These are phyloP conservation scores for Cherax destructor DNA, from an alignment of 1,140 invertebrate species.

Conservation along the genomic window DNA sequence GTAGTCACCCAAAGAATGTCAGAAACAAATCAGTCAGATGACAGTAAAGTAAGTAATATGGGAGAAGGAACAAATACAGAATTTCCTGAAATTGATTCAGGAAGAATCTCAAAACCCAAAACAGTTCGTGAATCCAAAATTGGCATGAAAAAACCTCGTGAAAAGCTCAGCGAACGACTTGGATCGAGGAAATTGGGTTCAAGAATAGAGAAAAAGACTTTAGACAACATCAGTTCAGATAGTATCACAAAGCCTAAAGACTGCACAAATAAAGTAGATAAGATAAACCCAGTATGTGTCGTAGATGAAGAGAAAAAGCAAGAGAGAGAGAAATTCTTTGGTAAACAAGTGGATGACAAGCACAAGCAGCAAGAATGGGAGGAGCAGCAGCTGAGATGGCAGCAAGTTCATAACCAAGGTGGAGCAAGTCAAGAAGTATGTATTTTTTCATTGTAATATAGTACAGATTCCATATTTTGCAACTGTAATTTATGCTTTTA, in stretches of 20 bases:
- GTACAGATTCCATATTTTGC: too few relatives aligned
- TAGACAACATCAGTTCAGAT: conserved; percentile 60
- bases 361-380: neutral
- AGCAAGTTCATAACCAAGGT: conserved; percentile 17
- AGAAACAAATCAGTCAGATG: neutral
- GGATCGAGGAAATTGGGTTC: conserved; percentile 63
- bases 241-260: conserved; percentile 1
- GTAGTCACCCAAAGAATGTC: neutral
- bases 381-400: conserved; percentile 50
- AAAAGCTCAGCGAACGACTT: conserved; percentile 68
- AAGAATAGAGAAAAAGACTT: conserved; percentile 52
- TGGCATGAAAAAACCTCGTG: conserved; percentile 69
- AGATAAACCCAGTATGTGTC: neutral
- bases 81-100: neutral
- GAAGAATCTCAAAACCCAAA: conserved; percentile 27
- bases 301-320: neutral
- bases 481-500: too few relatives aligned
- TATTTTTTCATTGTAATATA: neutral
- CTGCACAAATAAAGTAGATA: neutral
- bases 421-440: conserved; percentile 17
- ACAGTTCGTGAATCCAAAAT: conserved; percentile 57
- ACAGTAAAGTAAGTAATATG: neutral
- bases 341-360: neutral
- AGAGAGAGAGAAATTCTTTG: neutral
- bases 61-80: neutral